Conservation (phyloP, 23 tunicate species). For the Phallusia fumigata region DNA sequence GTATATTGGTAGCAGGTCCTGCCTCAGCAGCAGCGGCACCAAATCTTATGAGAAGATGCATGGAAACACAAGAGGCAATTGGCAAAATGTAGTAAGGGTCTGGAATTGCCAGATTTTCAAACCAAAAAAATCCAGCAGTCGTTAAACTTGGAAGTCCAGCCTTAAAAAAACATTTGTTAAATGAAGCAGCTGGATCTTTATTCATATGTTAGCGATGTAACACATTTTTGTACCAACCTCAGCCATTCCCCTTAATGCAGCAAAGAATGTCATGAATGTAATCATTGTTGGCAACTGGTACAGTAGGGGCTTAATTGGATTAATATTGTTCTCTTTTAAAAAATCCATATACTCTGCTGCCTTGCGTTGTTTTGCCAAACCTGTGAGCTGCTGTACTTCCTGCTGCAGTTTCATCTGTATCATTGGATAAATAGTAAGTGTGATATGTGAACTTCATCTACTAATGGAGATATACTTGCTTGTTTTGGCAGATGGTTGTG, state of each 20-base stretch:
- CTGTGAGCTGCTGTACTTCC: neutral
- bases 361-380: constrained; percentile 17
- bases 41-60: constrained; percentile 53
- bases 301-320: constrained; percentile 55
- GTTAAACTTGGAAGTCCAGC: constrained; percentile 52
- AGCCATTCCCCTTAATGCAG: constrained; percentile 60
- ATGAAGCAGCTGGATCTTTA: neutral
- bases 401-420: constrained; percentile 14
- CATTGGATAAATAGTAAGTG: no score
- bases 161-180: neutral
- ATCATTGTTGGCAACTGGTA: constrained; percentile 56
- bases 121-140: constrained; percentile 74
- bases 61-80: constrained; percentile 34
- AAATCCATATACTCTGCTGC: constrained; percentile 47
- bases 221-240: neutral
- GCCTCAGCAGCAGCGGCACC: constrained; percentile 76
- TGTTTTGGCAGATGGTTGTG: constrained; percentile 62
- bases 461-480: neutral
- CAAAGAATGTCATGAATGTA: constrained; percentile 73
- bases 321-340: constrained; percentile 37
- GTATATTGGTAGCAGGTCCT: constrained; percentile 51
- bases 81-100: constrained; percentile 82
- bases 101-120: constrained; percentile 44
- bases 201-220: neutral
- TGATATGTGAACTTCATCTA: neutral